Evolutionary conservation across 1,140 invertebrate species (phyloP), one percentile per base, ranked within the genome.

Genomic region (Helicoverpa zea): DNA sequence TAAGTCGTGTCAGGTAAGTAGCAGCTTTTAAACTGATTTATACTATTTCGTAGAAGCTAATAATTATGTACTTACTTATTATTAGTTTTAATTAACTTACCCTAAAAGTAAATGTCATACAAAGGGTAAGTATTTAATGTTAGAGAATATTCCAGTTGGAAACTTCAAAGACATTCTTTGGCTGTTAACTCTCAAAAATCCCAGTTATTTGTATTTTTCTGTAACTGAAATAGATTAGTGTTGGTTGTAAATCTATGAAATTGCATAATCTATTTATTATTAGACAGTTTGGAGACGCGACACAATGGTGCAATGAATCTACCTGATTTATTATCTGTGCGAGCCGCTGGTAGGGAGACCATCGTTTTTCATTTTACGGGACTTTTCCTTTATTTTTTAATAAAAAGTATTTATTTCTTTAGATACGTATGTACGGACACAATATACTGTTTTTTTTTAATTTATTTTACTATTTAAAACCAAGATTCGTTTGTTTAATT

Each of bases 221-320:
- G 23, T 52, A 23, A 52, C 61, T 64, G 52, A 78, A 78, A 78
- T 78, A 66, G 12, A 52, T 43, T 10, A 3, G 51, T 51, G 59
- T 76, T 68, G 43, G 47, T 52, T 56, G 29, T 68, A 78, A 81
- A 82, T 83, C 79, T 83, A 82, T 76, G 72, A 70, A 80, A 81
- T 86, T 86, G 81, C 83, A 86, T 84, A 84, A 83, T 73, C 51
- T 58, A 49, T 80, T 80, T 84, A 86, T 86, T 82, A 84, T 80
- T 81, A 84, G 83, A 82, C 16, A 49, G 68, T 63, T 66, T 68
- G 75, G 61, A 52, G 80, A 58, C 35, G 43, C 58, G 59, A 68
- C 68, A 86, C 83, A 86, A 86, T 86, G 80, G 83, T 75, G 83
- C 83, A 86, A 86, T 86, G 83, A 84, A 84, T 86, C 85, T 86